phyloP scores from a whole-genome alignment of 2,888 invertebrate species.

The Leptinotarsa rubiginosa region DNA sequence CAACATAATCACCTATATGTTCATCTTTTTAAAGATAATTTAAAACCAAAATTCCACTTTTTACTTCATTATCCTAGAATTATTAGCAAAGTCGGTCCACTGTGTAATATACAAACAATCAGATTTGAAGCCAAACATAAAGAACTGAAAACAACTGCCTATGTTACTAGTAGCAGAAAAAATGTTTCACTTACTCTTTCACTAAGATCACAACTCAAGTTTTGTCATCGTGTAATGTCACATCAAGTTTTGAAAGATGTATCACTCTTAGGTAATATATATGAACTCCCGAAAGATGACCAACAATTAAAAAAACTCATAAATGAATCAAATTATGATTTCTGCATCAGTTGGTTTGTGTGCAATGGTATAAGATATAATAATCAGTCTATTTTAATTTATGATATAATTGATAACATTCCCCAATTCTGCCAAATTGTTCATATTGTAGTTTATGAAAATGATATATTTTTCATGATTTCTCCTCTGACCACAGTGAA shows the following conservation, averaged over 20 bases:
- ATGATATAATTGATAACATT: constrained; percentile 8
- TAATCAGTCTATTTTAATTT: constrained; percentile 7
- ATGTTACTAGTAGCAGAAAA: constrained; percentile 20
- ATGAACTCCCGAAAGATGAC: not conserved
- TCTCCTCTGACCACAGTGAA: not conserved
- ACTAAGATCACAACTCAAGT: constrained; percentile 21
- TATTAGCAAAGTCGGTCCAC: constrained; percentile 38
- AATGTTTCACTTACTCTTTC: constrained; percentile 23
- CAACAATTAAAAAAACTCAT: not conserved
- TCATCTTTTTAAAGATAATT: constrained; percentile 17
- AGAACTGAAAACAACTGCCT: constrained; percentile 34
- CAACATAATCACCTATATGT: constrained; percentile 33
- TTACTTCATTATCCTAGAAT: constrained; percentile 37
- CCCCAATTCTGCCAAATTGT: constrained; percentile 8
- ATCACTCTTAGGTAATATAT: not conserved
- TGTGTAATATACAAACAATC: constrained; percentile 27
- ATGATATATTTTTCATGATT: constrained; percentile 8
- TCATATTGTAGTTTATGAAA: not conserved
- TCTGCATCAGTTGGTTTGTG: constrained; percentile 5
- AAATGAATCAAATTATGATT: not conserved
- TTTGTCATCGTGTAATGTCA: constrained; percentile 14
- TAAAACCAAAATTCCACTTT: constrained; percentile 45
- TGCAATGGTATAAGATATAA: constrained; percentile 6
- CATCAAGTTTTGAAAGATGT: not conserved
- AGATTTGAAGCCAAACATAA: constrained; percentile 43